phyloP scores from a whole-genome alignment of 1,140 invertebrate species.

The Maconellicoccus hirsutus region DNA sequence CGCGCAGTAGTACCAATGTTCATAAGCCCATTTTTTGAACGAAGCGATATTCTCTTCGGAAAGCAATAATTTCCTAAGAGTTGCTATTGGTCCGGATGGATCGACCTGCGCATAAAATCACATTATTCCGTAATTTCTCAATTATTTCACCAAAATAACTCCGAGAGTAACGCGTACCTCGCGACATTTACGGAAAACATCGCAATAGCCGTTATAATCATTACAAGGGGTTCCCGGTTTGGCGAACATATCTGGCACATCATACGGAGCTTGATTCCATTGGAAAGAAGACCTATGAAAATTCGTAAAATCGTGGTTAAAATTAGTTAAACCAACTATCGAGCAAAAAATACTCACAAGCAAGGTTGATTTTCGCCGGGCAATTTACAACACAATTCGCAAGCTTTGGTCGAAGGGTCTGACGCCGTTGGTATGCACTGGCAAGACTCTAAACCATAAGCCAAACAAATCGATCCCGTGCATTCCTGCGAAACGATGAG shows the following conservation, averaged over 20 bases:
- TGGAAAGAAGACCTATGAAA: slow-evolving; percentile 67
- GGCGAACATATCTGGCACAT: slow-evolving; percentile 85
- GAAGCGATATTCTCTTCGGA: slow-evolving; percentile 80
- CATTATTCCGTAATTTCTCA: slow-evolving; percentile 23
- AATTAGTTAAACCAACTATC: too few relatives aligned
- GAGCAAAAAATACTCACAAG: slow-evolving; percentile 38
- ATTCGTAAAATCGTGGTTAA: too few relatives aligned
- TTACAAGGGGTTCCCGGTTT: slow-evolving; percentile 93
- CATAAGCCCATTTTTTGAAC: slow-evolving; percentile 66
- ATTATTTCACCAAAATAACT: neutral
- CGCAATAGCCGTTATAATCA: slow-evolving; percentile 97
- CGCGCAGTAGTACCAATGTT: slow-evolving; percentile 74
- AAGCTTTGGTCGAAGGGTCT: slow-evolving; percentile 70
- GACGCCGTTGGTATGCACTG: slow-evolving; percentile 68
- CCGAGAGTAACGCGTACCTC: slow-evolving; percentile 43
- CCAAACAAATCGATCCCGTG: slow-evolving; percentile 82
- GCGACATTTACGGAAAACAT: slow-evolving; percentile 95
- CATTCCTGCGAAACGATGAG: slow-evolving; percentile 51
- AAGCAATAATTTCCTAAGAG: slow-evolving; percentile 69
- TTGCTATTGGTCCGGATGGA: slow-evolving; percentile 87
- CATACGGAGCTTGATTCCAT: slow-evolving; percentile 76
- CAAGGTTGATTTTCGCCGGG: slow-evolving; percentile 69
- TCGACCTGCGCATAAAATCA: slow-evolving; percentile 50
- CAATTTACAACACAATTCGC: slow-evolving; percentile 78
- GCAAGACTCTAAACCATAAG: slow-evolving; percentile 90